Evolutionary conservation across 2,888 invertebrate genomes (phyloP).

Genomic region (Rhamphomyia laevipes): DNA sequence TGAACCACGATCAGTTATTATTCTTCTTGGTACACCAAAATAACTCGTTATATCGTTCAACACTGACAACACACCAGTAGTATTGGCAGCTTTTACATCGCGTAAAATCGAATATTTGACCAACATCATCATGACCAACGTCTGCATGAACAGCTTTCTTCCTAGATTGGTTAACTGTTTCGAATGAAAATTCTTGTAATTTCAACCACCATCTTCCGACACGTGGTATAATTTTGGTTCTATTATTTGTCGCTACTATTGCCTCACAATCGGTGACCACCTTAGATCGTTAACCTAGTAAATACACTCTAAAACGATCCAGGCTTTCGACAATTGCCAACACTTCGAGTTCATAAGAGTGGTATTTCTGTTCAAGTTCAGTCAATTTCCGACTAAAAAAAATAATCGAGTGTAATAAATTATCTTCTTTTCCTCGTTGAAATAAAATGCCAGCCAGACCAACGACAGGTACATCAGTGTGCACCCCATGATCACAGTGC

Average conservation of each 20-base stretch:
- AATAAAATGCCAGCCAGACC: background rate
- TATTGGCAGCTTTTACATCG: conserved; percentile 1
- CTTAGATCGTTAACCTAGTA: background rate
- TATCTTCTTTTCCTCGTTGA: background rate
- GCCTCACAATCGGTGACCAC: background rate
- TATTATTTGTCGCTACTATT: background rate
- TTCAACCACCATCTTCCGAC: too few relatives aligned
- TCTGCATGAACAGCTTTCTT: background rate
- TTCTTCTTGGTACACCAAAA: too few relatives aligned
- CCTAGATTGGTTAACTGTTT: background rate
- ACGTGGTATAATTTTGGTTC: background rate
- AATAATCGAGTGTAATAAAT: background rate
- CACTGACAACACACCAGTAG: too few relatives aligned
- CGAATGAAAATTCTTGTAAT: background rate
- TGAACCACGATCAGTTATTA: too few relatives aligned
- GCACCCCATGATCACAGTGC: background rate
- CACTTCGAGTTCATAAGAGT: background rate
- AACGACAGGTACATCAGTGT: background rate
- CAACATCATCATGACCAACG: conserved; percentile 5
- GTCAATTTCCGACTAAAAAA: background rate
- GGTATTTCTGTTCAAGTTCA: background rate
- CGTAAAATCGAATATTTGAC: conserved; percentile 4
- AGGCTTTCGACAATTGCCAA: background rate
- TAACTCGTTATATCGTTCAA: too few relatives aligned
- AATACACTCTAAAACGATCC: background rate